Evolutionary conservation across 2,888 invertebrate species (phyloP), one percentile per base, ranked within the genome.

Genomic region (Helicoverpa assulta): DNA sequence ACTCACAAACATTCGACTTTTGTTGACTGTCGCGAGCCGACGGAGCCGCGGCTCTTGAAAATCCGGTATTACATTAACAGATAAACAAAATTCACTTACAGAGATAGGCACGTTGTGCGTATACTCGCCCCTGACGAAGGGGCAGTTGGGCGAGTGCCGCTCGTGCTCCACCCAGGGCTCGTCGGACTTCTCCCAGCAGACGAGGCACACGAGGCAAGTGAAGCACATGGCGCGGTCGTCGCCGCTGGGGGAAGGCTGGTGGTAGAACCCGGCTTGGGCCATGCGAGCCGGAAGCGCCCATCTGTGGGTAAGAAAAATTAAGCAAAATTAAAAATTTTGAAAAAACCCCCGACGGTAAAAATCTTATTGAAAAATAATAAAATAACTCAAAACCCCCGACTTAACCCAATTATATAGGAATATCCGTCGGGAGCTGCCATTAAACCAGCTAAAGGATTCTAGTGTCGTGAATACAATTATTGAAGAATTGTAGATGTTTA

Each of bases 81-180:
- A 43, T 7, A 12, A 16, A 4, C 1, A 26, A 47, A n/a, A 29
- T 2, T 3, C 33, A 91, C 94, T 93, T 58, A 96, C 97, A 61
- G 98, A 98, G 63, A 99, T 96, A 5, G 99, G 99, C 71, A 99
- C 99, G 93, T 99, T 99, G 93, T 99, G 98, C 14, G 99, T 99
- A 89, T 98, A 99, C 93, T 99, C 99, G 47, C 99, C 99, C 90
- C 98, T 97, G 2, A 99, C 98, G 92, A 99, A 99, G 0, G 99
- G 98, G 90, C 99, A 99, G 84, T 97, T 97, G 16, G 99, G 98
- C 5, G 99, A 99, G 91, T 99, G 99, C 5, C 99, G 96, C 93
- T 99, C 99, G 89, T 99, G 99, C 91, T 99, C 99, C 80, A 99
- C 99, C 99, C 99, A 99, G 2, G 99, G 99, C 90, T 99, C 99